Percentiles rank a stretch among this genome's conserved stretches.
These are phyloP conservation scores for Heterocephalus glaber DNA, from an alignment of 2,113 vertebrate species.

Conservation along the genomic window DNA sequence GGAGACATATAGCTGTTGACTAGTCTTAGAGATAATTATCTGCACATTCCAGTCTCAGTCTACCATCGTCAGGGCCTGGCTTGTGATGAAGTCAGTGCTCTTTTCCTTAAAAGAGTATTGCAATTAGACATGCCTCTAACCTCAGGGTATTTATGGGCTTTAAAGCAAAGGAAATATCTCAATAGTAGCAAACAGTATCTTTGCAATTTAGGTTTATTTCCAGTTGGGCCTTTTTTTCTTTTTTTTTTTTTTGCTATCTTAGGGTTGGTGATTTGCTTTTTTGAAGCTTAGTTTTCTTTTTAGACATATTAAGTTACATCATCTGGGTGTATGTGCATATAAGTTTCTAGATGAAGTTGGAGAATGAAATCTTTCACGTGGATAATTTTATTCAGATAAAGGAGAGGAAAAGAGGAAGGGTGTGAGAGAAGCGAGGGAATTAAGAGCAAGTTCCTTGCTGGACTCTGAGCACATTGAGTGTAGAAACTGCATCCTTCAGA, in stretches of 20 bases:
- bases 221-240: neutral
- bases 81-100: slow-evolving; percentile 79
- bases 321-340: neutral
- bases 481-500: neutral
- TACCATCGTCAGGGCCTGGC: slow-evolving; percentile 80
- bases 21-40: slow-evolving; percentile 87
- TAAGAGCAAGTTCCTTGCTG: slow-evolving; percentile 17
- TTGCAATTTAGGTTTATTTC: slow-evolving; percentile 52
- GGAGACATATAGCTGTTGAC: slow-evolving; percentile 83
- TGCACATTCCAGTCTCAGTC: slow-evolving; percentile 85
- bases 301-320: neutral
- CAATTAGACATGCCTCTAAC: slow-evolving; percentile 75
- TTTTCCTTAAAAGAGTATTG: slow-evolving; percentile 78
- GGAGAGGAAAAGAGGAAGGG: neutral
- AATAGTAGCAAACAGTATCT: neutral
- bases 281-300: slow-evolving; percentile 1
- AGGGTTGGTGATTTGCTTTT: slow-evolving; percentile 18
- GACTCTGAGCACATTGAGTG: neutral
- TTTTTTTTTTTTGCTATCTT: neutral
- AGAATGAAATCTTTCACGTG: neutral
- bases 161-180: slow-evolving; percentile 65
- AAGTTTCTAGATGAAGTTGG: neutral
- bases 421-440: neutral
- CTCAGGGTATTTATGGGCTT: slow-evolving; percentile 61
- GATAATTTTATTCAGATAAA: neutral